Conservation (phyloP, 35 echinoderm and acorn worm species). For the Nesometra sesokonis region DNA sequence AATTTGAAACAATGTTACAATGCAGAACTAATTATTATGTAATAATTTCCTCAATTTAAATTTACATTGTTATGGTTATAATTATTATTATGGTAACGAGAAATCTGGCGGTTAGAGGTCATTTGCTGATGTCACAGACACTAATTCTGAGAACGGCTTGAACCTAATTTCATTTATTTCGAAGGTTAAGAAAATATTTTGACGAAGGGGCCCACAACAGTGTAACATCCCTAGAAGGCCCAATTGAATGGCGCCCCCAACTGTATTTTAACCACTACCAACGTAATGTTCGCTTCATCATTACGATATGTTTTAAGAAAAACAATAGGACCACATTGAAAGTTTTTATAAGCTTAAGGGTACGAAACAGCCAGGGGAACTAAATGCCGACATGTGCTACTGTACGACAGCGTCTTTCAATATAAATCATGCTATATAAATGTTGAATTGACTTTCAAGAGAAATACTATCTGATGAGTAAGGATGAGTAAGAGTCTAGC, state of each 20-base stretch:
- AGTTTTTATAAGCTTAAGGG: not conserved
- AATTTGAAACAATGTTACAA: too few species aligned
- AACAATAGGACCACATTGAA: not conserved
- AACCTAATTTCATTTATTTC: not conserved
- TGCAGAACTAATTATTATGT: too few species aligned
- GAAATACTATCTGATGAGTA: too few species aligned
- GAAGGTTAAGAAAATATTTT: not conserved
- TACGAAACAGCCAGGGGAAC: not conserved
- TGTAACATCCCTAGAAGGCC: not conserved
- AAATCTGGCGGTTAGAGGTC: too few species aligned
- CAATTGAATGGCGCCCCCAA: not conserved
- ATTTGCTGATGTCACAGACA: not conserved
- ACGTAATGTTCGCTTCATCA: not conserved
- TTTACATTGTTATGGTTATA: too few species aligned
- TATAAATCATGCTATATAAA: too few species aligned
- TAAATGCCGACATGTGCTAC: not conserved
- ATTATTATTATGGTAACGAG: not conserved
- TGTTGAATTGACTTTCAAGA: too few species aligned
- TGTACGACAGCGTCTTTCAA: too few species aligned
- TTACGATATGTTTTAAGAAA: not conserved
- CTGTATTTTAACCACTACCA: not conserved
- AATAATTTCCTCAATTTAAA: too few species aligned
- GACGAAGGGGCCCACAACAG: not conserved
- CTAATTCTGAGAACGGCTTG: not conserved
- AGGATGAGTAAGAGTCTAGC: too few species aligned